A percentile compares a stretch with the other conserved stretches of the same genome.
Conservation (phyloP, 2,797 vertebrate genomes). For the Etheostoma nigrum region DNA sequence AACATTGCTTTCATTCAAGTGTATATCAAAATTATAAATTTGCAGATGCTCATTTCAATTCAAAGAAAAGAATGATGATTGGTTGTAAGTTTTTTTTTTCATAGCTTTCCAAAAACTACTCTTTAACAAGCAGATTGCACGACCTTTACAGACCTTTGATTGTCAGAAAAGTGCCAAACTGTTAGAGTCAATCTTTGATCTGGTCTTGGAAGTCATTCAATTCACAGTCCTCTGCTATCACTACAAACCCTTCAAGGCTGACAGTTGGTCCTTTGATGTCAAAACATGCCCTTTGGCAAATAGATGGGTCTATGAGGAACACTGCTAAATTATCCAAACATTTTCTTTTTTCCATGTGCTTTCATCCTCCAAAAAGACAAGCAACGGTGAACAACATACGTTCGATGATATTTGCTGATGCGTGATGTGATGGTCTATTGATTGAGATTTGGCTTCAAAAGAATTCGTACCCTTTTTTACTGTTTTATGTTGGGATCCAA, state of each 20-base stretch:
- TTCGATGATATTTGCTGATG: slow-evolving; percentile 60
- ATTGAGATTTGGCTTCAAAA: slow-evolving; percentile 75
- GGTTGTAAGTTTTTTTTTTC: background rate
- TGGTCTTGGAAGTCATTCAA: slow-evolving; percentile 75
- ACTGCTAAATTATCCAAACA: slow-evolving; percentile 74
- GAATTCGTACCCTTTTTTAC: slow-evolving; percentile 32
- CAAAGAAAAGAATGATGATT: background rate
- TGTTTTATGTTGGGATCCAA: slow-evolving; percentile 64
- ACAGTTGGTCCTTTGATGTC: slow-evolving; percentile 84
- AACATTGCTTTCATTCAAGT: background rate
- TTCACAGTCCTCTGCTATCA: slow-evolving; percentile 72
- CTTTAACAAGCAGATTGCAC: slow-evolving; percentile 28
- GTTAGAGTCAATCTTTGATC: slow-evolving; percentile 79
- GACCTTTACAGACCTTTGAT: slow-evolving; percentile 43
- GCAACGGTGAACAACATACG: slow-evolving; percentile 65
- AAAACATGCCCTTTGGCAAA: slow-evolving; percentile 83
- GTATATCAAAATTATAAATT: background rate
- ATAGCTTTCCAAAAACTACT: slow-evolving; percentile 3
- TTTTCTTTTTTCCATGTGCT: slow-evolving; percentile 58
- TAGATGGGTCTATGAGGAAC: slow-evolving; percentile 56
- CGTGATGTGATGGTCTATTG: slow-evolving; percentile 66
- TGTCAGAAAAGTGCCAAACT: slow-evolving; percentile 51
- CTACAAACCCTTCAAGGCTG: slow-evolving; percentile 74
- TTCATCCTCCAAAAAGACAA: slow-evolving; percentile 75
- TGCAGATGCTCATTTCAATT: background rate